These are phyloP conservation scores for Melanotus villosus DNA, from an alignment of 2,888 invertebrate species.

Conservation along the genomic window DNA sequence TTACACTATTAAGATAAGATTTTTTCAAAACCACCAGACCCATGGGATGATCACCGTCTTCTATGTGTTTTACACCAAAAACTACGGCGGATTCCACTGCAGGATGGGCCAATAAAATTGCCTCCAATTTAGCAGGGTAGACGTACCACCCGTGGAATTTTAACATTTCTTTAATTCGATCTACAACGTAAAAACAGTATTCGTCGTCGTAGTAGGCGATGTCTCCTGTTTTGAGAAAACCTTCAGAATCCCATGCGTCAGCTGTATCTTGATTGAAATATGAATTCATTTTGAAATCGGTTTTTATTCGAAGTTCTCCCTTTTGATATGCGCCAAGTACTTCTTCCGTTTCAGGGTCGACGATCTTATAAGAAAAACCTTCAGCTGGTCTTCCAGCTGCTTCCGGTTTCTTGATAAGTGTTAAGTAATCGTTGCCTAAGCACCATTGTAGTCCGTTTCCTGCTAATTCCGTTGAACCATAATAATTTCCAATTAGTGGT, in stretches of 20 bases:
- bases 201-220: conserved; percentile 70
- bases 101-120: conserved; percentile 50
- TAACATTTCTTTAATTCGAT: conserved; percentile 70
- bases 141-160: conserved; percentile 52
- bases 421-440: too few relatives aligned
- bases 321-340: conserved; percentile 68
- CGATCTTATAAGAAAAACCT: conserved; percentile 55
- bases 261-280: conserved; percentile 69
- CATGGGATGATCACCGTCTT: conserved; percentile 54
- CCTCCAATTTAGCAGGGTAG: conserved; percentile 51
- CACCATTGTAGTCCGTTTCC: too few relatives aligned
- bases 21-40: conserved; percentile 38
- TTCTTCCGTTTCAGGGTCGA: conserved; percentile 65
- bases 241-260: conserved; percentile 63
- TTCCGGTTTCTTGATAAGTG: neutral
- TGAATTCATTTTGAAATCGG: conserved; percentile 61
- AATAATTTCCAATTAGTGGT: neutral
- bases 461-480: conserved; percentile 61
- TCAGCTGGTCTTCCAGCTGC: conserved; percentile 45
- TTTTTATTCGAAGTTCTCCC: conserved; percentile 71
- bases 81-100: conserved; percentile 50
- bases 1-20: conserved; percentile 48
- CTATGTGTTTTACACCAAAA: conserved; percentile 51
- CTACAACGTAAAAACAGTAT: conserved; percentile 69
- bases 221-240: conserved; percentile 72